Base-by-base conservation (phyloP, 2,113 vertebrate species). In the Sebastes fasciatus region DNA sequence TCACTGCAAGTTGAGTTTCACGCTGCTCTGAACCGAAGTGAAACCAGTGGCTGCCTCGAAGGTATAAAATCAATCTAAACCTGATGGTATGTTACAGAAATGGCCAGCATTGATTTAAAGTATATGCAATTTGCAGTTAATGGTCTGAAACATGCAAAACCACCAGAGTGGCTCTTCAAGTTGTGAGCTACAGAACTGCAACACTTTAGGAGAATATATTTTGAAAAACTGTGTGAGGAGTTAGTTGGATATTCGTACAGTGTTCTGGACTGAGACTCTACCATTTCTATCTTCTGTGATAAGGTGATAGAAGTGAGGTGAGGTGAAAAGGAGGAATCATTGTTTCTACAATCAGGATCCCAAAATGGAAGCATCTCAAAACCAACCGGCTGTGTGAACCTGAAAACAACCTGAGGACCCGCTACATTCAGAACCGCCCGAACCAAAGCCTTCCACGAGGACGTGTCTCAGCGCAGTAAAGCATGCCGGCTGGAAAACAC, bases 381-480 rank as follows among this genome's bases (percentile, higher is more conserved):
- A 80, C 86, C 79, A 77, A 68, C 86, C 19, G 63, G 55, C 82
- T 85, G 61, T 76, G 77, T 82, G 87, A 85, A 90, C 91, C 92
- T 92, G 90, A 93, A 92, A 86, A 79, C 91, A 86, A 95, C 93
- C 93, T 92, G 92, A 93, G 93, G 83, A 90, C 77, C 77, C 49
- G 55, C 89, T 87, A 90, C 90, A 84, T 91, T 94, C 90, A 88
- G 60, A 88, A 87, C 84, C 73, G 14, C 78, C 69, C 61, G 8
- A 77, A 55, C 80, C 82, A 9, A 87, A 67, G 66, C 89, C 86
- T 23, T 77, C 48, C 1, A 52, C 63, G 16, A 73, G 82, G 83
- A 76, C 64, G 52, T 13, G 77, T 79, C 84, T 80, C 79, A 80
- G 79, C 79, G 82, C 80, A 85, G 85, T 74, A 74, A 91, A 93